Evolutionary conservation across 2,797 vertebrate genomes (phyloP).

Genomic region (Cirrhinus mrigala): DNA sequence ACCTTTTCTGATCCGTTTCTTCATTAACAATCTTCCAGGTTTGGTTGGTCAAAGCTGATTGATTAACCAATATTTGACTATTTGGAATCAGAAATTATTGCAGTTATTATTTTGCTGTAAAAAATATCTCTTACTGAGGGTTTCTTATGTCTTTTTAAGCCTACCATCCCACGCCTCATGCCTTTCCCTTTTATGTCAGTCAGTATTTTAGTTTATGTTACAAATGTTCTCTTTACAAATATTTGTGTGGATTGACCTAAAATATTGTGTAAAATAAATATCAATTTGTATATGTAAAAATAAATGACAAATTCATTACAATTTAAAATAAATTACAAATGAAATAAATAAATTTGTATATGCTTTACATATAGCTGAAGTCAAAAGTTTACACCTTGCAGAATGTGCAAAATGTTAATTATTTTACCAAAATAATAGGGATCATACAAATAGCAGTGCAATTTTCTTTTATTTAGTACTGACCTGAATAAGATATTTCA

Average conservation of each 20-base stretch:
- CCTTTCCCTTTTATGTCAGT: not conserved
- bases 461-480: no score
- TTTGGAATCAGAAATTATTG: not conserved
- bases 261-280: not conserved
- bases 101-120: not conserved
- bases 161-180: not conserved
- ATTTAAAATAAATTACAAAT: no score
- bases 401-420: no score
- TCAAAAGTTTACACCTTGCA: no score
- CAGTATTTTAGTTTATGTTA: not conserved
- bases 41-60: not conserved
- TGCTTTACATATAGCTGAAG: not conserved
- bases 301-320: no score
- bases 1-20: not conserved
- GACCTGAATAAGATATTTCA: no score
- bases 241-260: not conserved
- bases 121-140: not conserved
- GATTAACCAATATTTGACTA: not conserved
- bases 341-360: not conserved
- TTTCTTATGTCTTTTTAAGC: not conserved
- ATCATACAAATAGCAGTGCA: no score
- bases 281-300: no score
- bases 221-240: not conserved
- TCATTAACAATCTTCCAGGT: not conserved
- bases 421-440: no score